Evolutionary conservation across 2,888 invertebrate genomes (phyloP), one percentile per base, ranked within the genome.

Genomic region (Melipona bicolor): DNA sequence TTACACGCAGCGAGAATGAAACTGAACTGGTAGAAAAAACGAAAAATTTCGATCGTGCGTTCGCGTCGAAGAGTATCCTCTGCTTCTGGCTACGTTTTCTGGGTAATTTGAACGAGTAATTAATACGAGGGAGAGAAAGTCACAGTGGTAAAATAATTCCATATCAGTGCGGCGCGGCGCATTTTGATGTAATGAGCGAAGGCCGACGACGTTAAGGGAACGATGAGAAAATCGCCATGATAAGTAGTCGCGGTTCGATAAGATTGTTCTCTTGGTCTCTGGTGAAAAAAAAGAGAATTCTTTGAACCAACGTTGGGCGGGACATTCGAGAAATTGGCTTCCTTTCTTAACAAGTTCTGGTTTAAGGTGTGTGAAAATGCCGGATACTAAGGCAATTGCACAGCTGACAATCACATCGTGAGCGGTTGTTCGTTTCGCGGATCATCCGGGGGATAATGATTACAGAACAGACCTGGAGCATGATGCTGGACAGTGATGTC

Each of bases 391-490:
- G 84, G 88, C 86, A 88, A 87, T 85, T 86, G 85, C 82, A 81
- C 84, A 83, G 84, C 81, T 91, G 87, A 91, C 88, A 86, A 90
- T 89, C 89, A 90, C 90, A 86, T 84, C 87, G 89, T 92, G 89
- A 88, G 90, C 89, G 81, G 83, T 87, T 87, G 88, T 86, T 88
- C 89, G 90, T 89, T 89, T 90, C 90, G 91, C 89, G 90, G 90
- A 91, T 91, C 89, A 90, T 90, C 89, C 89, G 88, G 88, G 91
- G 92, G 94, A 94, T 93, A 94, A 94, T 94, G 94, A 94, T 94
- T 94, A 94, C 94, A 91, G 94, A 94, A 92, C 94, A 94, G 92
- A 94, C 94, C 90, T 94, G 94, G 94, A 94, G 91, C 93, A 94
- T 94, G 94, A 94, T 94, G 94, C 93, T 94, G 94, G 94, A 94